phyloP scores from a whole-genome alignment of 2,113 vertebrate genomes.

The Emberiza fucata region DNA sequence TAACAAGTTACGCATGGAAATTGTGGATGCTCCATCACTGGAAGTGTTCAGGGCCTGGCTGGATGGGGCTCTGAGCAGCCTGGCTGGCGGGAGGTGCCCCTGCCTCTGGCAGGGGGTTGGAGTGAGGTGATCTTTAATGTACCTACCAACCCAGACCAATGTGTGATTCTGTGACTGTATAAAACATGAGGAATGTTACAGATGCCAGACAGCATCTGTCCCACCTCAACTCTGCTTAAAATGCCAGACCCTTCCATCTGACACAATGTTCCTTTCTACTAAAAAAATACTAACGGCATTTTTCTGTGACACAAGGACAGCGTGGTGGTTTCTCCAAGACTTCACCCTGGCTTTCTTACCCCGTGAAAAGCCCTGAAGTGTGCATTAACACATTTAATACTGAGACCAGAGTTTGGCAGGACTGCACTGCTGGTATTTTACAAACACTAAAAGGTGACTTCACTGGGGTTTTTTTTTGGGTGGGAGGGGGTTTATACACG shows the following conservation, averaged over 20 bases:
- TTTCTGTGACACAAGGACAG: neutral
- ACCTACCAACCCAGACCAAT: neutral
- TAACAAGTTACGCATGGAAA: no score
- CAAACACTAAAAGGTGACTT: neutral
- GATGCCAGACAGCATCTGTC: neutral
- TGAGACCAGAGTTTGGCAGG: neutral
- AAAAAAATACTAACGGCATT: constrained; percentile 9
- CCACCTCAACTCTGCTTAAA: neutral
- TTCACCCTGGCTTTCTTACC: neutral
- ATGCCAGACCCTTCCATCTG: neutral
- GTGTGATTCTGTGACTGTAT: neutral
- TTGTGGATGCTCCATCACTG: neutral
- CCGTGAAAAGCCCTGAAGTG: constrained; percentile 32
- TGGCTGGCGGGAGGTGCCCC: neutral
- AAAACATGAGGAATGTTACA: neutral
- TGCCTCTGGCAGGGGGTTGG: neutral
- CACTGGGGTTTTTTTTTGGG: neutral
- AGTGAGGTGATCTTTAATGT: neutral
- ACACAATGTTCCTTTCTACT: neutral
- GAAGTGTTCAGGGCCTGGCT: rapidly evolving
- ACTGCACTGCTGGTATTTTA: neutral
- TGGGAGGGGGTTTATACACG: neutral
- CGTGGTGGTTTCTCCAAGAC: neutral
- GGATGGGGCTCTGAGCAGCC: neutral
- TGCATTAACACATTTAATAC: neutral